phyloP scores from a whole-genome alignment of 2,113 vertebrate species.

The Mesocricetus auratus region DNA sequence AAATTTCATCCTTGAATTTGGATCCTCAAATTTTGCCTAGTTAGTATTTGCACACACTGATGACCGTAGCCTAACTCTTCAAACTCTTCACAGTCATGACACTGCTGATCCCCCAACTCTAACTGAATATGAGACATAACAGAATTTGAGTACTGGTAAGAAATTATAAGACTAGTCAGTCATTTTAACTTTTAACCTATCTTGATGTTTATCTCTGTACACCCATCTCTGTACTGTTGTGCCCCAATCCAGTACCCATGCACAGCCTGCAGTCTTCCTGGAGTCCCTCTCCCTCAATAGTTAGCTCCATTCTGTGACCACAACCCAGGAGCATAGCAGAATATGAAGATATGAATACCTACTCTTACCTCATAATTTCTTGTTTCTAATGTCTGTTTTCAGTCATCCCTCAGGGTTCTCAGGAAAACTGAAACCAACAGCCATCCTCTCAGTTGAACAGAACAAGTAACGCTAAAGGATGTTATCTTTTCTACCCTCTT shows the following conservation, averaged over 20 bases:
- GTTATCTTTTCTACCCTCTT: neutral
- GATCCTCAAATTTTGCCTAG: neutral
- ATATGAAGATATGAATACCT: slow-evolving; percentile 8
- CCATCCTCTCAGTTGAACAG: neutral
- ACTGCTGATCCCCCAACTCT: neutral
- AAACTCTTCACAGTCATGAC: neutral
- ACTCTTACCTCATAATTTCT: neutral
- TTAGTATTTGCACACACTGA: neutral
- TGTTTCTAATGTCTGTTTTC: slow-evolving; percentile 35
- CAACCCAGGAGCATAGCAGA: neutral
- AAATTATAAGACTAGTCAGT: neutral
- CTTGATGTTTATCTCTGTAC: neutral
- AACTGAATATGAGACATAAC: neutral
- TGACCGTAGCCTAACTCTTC: neutral
- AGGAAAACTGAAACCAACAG: neutral
- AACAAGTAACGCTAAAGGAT: neutral
- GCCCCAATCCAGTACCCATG: neutral
- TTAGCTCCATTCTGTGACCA: neutral
- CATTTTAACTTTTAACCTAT: neutral
- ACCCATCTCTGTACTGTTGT: neutral
- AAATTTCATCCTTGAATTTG: slow-evolving; percentile 32
- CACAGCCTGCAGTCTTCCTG: neutral
- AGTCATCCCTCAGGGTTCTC: neutral
- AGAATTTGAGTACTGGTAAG: neutral
- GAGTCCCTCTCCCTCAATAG: neutral